Percentiles rank a stretch among this genome's conserved stretches.
These are phyloP conservation scores for Siphamia tubifer DNA, from an alignment of 2,113 vertebrate genomes.

Conservation along the genomic window DNA sequence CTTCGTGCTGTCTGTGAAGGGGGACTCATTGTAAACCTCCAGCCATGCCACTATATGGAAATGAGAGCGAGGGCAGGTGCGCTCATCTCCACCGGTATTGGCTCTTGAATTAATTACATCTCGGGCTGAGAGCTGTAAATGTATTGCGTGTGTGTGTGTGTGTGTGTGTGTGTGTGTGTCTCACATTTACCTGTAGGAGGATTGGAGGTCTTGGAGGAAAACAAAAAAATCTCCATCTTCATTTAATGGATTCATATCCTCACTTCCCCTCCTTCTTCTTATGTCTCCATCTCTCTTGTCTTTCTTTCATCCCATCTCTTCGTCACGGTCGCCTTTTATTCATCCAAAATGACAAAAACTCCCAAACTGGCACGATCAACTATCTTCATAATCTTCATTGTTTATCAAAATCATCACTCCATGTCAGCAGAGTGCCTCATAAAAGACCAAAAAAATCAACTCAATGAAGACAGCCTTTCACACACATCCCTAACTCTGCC, in stretches of 20 bases:
- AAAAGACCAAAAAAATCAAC: not conserved
- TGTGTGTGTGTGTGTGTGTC: not conserved
- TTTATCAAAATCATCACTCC: not conserved
- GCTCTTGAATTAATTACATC: conserved; percentile 12
- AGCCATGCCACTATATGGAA: not conserved
- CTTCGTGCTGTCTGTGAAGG: not conserved
- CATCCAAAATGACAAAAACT: not conserved
- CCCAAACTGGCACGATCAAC: not conserved
- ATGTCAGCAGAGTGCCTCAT: not conserved
- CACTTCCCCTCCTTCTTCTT: not conserved
- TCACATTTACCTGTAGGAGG: not conserved
- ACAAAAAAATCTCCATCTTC: not conserved
- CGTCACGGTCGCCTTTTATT: not conserved
- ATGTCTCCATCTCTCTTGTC: not conserved
- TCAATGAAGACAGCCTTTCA: not conserved
- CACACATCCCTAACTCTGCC: not conserved
- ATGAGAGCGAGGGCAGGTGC: conserved; percentile 1
- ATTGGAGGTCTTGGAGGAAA: not conserved
- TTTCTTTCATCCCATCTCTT: not conserved
- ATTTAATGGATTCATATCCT: not conserved
- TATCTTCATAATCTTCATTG: not conserved
- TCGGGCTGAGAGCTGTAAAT: not conserved
- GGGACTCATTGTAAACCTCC: not conserved
- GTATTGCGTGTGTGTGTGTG: not conserved
- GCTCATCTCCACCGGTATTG: not conserved